A percentile compares a stretch with the other conserved stretches of the same genome.
phyloP scores from a whole-genome alignment of 1,140 invertebrate genomes.

The Diprion similis region DNA sequence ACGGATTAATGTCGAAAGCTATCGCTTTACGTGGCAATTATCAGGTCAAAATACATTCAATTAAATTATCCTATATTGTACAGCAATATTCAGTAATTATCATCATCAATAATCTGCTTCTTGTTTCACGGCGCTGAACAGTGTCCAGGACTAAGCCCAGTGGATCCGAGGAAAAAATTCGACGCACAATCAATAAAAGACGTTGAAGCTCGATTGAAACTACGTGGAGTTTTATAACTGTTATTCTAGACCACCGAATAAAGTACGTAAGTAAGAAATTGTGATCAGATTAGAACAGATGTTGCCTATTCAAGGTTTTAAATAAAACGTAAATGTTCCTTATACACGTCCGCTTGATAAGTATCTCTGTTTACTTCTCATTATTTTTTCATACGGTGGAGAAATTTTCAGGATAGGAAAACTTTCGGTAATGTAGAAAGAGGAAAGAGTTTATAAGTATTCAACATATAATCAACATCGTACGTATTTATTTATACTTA shows the following conservation, averaged over 20 bases:
- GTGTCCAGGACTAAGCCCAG: conserved; percentile 33
- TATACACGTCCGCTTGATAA: too few relatives aligned
- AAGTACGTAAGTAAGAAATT: background rate
- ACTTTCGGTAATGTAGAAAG: background rate
- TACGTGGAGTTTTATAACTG: conserved; percentile 30
- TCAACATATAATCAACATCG: background rate
- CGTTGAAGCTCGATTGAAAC: conserved; percentile 29
- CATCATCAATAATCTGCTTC: conserved; percentile 9
- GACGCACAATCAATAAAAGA: conserved; percentile 34
- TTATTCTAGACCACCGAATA: background rate
- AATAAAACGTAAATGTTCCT: too few relatives aligned
- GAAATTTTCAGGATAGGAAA: background rate
- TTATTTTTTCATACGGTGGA: too few relatives aligned
- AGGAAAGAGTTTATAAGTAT: background rate
- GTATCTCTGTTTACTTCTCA: too few relatives aligned
- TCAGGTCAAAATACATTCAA: conserved; percentile 13
- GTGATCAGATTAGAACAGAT: background rate
- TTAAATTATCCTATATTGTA: background rate
- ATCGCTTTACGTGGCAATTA: conserved; percentile 37
- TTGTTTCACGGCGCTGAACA: conserved; percentile 26
- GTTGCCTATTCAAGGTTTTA: too few relatives aligned
- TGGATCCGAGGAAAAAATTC: conserved; percentile 42
- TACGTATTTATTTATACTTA: conserved; percentile 4
- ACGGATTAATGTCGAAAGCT: conserved; percentile 58
- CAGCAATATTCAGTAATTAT: background rate